These are phyloP conservation scores for Pao palembangensis DNA, from an alignment of 2,113 vertebrate genomes.

Conservation along the genomic window DNA sequence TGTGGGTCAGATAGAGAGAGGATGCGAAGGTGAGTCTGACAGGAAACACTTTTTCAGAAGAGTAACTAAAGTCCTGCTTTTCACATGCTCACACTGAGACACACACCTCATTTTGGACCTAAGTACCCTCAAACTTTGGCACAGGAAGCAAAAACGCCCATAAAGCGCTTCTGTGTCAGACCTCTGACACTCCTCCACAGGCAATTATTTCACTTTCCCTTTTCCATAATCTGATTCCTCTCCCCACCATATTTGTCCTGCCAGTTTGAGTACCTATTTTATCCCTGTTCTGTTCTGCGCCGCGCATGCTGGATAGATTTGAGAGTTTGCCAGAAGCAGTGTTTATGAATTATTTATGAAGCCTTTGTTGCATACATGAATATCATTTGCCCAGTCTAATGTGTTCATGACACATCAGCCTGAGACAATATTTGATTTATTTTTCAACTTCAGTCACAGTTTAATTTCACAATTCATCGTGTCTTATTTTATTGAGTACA, in stretches of 20 bases:
- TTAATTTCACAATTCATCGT: slow-evolving; percentile 63
- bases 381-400: slow-evolving; percentile 66
- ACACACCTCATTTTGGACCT: slow-evolving; percentile 11
- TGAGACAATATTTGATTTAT: slow-evolving; percentile 73
- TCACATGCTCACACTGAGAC: not conserved
- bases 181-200: slow-evolving; percentile 46
- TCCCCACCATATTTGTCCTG: slow-evolving; percentile 61
- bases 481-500: slow-evolving; percentile 31
- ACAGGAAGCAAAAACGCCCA: slow-evolving; percentile 40
- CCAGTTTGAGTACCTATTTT: slow-evolving; percentile 64
- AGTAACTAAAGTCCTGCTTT: not conserved
- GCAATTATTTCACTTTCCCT: slow-evolving; percentile 62
- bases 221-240: slow-evolving; percentile 70
- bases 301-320: slow-evolving; percentile 62
- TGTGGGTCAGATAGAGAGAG: slow-evolving; percentile 94
- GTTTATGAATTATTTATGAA: slow-evolving; percentile 74
- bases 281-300: slow-evolving; percentile 59
- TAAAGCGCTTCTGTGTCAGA: slow-evolving; percentile 52
- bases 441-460: slow-evolving; percentile 58
- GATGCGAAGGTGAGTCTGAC: slow-evolving; percentile 89
- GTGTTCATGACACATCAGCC: slow-evolving; percentile 56
- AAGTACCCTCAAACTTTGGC: slow-evolving; percentile 43
- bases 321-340: slow-evolving; percentile 70
- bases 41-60: not conserved
- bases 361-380: slow-evolving; percentile 69